phyloP scores from a whole-genome alignment of 2,797 vertebrate species.

The Rhinogobio ventralis region DNA sequence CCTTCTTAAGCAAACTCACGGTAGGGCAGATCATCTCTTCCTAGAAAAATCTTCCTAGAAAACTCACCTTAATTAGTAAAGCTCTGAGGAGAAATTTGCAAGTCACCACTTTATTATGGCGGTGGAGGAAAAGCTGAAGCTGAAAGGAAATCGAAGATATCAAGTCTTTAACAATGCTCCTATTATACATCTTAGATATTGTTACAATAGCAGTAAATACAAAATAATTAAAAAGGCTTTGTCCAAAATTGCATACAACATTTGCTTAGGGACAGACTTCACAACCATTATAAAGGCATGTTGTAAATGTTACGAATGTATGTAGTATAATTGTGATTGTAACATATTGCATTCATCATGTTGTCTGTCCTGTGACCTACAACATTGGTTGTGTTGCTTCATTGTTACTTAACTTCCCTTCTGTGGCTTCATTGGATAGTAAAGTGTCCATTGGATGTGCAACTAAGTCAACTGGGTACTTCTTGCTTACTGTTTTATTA shows the following conservation, averaged over 20 bases:
- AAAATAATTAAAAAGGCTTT: background rate
- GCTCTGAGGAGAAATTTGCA: background rate
- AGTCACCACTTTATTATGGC: background rate
- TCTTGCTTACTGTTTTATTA: background rate
- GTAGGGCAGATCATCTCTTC: background rate
- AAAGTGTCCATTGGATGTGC: background rate
- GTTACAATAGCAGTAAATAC: background rate
- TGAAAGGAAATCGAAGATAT: background rate
- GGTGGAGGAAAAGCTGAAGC: background rate
- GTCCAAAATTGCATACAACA: background rate
- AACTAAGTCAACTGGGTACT: too few relatives aligned
- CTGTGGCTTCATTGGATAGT: background rate
- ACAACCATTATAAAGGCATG: background rate
- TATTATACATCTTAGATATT: background rate
- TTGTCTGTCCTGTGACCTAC: background rate
- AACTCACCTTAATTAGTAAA: constrained; percentile 22
- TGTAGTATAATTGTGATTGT: background rate
- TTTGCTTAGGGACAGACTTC: background rate
- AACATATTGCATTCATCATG: background rate
- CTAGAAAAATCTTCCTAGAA: background rate
- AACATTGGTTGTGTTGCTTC: background rate
- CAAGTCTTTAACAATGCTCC: background rate
- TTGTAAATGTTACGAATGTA: background rate
- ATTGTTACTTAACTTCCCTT: background rate
- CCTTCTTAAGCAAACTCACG: background rate